Conservation (phyloP, 2,113 vertebrate genomes). For the Ceyx melanurus region DNA sequence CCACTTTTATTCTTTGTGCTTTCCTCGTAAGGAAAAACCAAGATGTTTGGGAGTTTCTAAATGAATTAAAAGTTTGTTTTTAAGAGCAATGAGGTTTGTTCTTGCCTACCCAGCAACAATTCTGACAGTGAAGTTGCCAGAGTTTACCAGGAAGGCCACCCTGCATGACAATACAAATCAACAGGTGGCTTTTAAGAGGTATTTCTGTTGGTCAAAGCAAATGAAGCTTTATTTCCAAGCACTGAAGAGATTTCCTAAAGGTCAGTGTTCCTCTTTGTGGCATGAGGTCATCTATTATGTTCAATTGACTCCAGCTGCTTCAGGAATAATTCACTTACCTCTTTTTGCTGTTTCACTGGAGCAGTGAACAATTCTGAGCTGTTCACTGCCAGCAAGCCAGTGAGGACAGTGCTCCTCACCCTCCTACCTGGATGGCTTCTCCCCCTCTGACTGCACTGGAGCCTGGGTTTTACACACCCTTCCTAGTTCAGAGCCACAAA, state of each 20-base stretch:
- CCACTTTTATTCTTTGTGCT: neutral
- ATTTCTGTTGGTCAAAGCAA: neutral
- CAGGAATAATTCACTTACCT: neutral
- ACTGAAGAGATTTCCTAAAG: neutral
- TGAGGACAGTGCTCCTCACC: neutral
- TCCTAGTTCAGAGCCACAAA: neutral
- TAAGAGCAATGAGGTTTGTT: neutral
- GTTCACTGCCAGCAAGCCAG: neutral
- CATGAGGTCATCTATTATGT: neutral
- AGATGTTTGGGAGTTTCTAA: neutral
- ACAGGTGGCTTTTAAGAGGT: neutral
- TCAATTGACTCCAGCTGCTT: neutral
- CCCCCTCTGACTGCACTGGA: neutral
- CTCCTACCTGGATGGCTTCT: neutral
- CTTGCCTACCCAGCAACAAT: neutral
- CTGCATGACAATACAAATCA: neutral
- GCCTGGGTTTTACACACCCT: neutral
- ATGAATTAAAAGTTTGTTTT: neutral
- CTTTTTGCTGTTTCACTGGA: neutral
- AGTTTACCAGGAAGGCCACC: neutral
- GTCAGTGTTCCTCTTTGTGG: neutral
- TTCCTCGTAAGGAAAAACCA: neutral
- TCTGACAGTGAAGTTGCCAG: neutral
- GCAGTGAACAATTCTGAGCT: neutral
- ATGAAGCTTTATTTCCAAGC: neutral